Evolutionary conservation across 2,888 invertebrate genomes (phyloP), one percentile per base, ranked within the genome.

Genomic region (Epinotia nisella): DNA sequence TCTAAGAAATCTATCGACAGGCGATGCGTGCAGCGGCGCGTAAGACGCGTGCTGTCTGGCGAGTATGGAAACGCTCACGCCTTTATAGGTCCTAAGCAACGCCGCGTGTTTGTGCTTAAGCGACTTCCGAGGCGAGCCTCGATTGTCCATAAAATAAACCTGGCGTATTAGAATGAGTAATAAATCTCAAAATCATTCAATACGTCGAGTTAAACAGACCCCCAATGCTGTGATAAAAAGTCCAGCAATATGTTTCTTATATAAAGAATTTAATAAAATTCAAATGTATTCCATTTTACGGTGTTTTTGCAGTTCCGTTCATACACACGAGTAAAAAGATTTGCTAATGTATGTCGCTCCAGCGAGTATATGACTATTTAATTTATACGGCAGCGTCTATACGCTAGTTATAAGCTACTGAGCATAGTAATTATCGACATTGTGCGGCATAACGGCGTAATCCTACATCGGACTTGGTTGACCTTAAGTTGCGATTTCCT

Each of bases 401-500:
- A 49, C n/a, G 49, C 49, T 49, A n/a, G 49, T 49, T 49, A 49
- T 13, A 49, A 67, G 51, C 45, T 29, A 53, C 15, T 55, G 51
- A 56, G 13, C 19, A 62, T 35, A 62, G 39, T 49, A 70, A 45
- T 70, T 62, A 61, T 21, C 58, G 55, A 15, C 19, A 62, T 71
- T 39, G 21, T 58, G 17, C 55, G 51, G n/a, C 35, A 58, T 65
- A 65, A 59, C 51, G 58, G 49, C 15, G 35, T 51, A 70, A 65
- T 45, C 70, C 70, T 71, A 71, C 71, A 41, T 24, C 10, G 21
- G 19, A 49, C 39, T 51, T 19, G 39, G 45, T 55, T 60, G 71
- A 72, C 71, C 61, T 67, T 67, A 60, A 58, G 49, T 58, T 51
- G 49, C 35, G 64, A 70, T 70, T 71, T 71, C 65, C 65, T 71